Base-by-base conservation (phyloP, 2,113 vertebrate genomes). In the Emydocephalus ijimae region DNA sequence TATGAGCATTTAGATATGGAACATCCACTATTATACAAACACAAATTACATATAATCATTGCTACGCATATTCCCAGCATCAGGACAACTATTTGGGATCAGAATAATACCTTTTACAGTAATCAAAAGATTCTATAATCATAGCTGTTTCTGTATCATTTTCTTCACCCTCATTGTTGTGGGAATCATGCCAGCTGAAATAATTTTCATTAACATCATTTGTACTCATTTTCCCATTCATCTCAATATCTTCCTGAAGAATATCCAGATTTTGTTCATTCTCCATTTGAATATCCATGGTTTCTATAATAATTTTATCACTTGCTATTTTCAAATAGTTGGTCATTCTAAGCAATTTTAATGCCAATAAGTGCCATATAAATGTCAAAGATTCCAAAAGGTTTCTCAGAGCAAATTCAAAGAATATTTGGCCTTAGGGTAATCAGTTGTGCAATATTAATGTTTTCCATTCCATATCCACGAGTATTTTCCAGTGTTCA, bases 241-340 rank as follows among this genome's bases (percentile, higher is more conserved):
- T 99, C 94, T 99, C 98, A 89, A 98, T 96, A 3, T 99, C 99
- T 90, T 98, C 98, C 26, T 98, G 98, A 85, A 98, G 95, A 1
- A 93, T 91, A 45, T 95, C 97, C 2, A 0, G 95, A 94, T 93
- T 89, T 34, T 97, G 59, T 95, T 96, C 20, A 96, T 98, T 94
- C 94, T 98, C 96, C 45, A 50, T 1, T 7, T 96, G 95, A 90
- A 97, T 97, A 95, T 98, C 97, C 55, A 98, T 97, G 2, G 98
- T 97, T 81, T 98, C 97, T 0, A 97, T 98, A 26, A 98, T 95
- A 26, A 98, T 96, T 92, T 97, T 95, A 5, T 96, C 89, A 89
- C 91, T 94, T 5, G 93, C n/a, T 89, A 95, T 95, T 90, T 98
- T 97, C 6, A 94, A n/a, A 55, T 97, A 99, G 45, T 97, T 95